Evolutionary conservation across 2,888 invertebrate genomes (phyloP).

Genomic region (Lysandra bellargus): DNA sequence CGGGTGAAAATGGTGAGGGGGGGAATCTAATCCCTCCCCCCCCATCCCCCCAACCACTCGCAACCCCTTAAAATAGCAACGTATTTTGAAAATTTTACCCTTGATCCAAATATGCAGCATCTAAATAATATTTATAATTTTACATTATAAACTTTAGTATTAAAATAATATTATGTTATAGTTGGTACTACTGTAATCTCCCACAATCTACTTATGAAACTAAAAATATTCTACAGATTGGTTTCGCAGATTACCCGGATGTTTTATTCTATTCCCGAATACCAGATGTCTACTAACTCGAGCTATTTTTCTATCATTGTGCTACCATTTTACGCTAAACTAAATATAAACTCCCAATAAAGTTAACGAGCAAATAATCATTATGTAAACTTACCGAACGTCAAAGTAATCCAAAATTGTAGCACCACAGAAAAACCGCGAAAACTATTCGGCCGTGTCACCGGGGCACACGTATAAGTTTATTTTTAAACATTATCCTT

Average conservation of each 20-base stretch:
- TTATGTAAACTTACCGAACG: neutral
- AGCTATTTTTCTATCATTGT: slow-evolving; percentile 27
- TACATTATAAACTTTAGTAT: too few species aligned
- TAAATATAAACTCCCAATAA: slow-evolving; percentile 24
- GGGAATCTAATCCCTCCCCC: too few species aligned
- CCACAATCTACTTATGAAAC: neutral
- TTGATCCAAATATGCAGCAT: too few species aligned
- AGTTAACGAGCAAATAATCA: neutral
- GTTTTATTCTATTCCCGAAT: slow-evolving; percentile 22
- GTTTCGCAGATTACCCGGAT: neutral
- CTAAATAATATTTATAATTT: too few species aligned
- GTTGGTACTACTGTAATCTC: neutral
- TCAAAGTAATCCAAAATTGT: slow-evolving; percentile 37
- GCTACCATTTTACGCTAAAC: neutral
- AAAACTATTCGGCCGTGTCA: slow-evolving; percentile 53
- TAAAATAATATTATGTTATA: neutral
- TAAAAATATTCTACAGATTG: neutral
- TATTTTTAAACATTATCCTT: slow-evolving; percentile 63
- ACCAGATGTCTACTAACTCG: slow-evolving; percentile 27
- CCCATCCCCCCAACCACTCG: too few species aligned
- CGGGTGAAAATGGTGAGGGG: too few species aligned
- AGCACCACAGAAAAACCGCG: slow-evolving; percentile 42
- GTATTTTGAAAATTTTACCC: too few species aligned
- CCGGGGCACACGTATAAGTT: slow-evolving; percentile 55
- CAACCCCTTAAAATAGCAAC: too few species aligned